Evolutionary conservation across 2,113 vertebrate genomes (phyloP).

Genomic region (Panthera tigris): DNA sequence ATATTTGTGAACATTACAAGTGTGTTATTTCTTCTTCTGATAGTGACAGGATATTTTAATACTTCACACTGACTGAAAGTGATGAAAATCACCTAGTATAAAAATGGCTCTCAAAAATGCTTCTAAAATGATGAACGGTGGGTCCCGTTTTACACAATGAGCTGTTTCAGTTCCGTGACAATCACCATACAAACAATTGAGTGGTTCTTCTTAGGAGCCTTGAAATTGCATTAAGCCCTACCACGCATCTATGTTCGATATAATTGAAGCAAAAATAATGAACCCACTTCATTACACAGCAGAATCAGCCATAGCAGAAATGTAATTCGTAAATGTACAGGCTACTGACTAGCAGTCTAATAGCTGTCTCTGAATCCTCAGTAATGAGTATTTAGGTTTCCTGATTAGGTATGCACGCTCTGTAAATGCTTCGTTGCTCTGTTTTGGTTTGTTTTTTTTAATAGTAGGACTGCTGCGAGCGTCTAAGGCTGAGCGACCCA

Average conservation of each 20-base stretch:
- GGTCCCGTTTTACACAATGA: neutral
- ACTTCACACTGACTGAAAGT: neutral
- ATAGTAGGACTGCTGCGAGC: neutral
- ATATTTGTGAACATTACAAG: neutral
- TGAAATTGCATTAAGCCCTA: neutral
- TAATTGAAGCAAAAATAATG: neutral
- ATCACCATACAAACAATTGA: neutral
- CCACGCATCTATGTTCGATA: neutral
- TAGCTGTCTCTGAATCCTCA: neutral
- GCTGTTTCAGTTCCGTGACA: neutral
- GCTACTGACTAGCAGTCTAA: neutral
- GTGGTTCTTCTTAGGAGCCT: neutral
- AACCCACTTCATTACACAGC: neutral
- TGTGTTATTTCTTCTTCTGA: constrained; percentile 7
- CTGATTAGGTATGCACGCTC: neutral
- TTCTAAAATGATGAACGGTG: neutral
- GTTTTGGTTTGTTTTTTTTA: neutral
- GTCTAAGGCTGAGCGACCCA: neutral
- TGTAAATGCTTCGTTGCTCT: neutral
- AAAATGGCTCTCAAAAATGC: neutral
- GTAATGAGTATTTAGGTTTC: neutral
- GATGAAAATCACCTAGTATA: neutral
- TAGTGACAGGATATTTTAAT: neutral
- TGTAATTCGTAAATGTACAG: neutral
- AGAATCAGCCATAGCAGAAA: neutral